Percentiles rank a stretch among this genome's conserved stretches.
These are phyloP conservation scores for Lates calcarifer DNA, from an alignment of 2,113 vertebrate species.

Conservation along the genomic window DNA sequence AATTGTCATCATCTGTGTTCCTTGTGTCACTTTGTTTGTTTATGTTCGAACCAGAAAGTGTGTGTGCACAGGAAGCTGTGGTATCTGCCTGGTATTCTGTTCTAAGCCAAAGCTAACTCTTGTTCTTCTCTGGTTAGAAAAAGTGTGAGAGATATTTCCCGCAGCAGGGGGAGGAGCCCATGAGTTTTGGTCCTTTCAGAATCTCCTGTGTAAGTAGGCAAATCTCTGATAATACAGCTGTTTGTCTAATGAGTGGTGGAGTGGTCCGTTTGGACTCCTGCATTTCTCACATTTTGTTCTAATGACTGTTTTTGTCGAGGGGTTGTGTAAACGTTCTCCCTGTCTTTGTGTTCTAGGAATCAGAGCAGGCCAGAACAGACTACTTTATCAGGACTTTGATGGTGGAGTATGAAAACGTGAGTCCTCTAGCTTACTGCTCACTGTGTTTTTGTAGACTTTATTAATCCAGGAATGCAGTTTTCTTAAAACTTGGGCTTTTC, in stretches of 20 bases:
- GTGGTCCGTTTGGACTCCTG: background rate
- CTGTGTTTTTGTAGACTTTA: too few relatives aligned
- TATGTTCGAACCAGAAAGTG: conserved; percentile 25
- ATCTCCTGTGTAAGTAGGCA: conserved; percentile 94
- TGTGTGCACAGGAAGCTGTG: conserved; percentile 52
- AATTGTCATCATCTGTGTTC: background rate
- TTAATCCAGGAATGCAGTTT: background rate
- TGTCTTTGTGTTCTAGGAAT: conserved; percentile 85
- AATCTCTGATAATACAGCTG: conserved; percentile 22
- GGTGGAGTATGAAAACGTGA: conserved; percentile 94
- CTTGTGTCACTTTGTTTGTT: conserved; percentile 22
- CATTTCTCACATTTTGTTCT: conserved; percentile 52
- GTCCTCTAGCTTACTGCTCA: conserved; percentile 56
- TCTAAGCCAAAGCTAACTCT: conserved; percentile 44
- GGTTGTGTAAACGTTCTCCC: conserved; percentile 15
- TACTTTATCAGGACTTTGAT: conserved; percentile 93
- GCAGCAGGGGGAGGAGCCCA: conserved; percentile 87
- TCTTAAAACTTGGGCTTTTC: too few relatives aligned
- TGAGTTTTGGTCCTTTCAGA: conserved; percentile 93
- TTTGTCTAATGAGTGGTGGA: background rate
- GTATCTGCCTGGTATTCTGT: conserved; percentile 36
- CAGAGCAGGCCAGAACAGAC: conserved; percentile 93
- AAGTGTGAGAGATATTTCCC: conserved; percentile 99
- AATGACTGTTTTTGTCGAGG: background rate
- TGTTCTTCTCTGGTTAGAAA: conserved; percentile 88